A percentile compares a stretch with the other conserved stretches of the same genome.
These are phyloP conservation scores for Xiphophorus birchmanni DNA, from an alignment of 2,797 vertebrate genomes.

Conservation along the genomic window DNA sequence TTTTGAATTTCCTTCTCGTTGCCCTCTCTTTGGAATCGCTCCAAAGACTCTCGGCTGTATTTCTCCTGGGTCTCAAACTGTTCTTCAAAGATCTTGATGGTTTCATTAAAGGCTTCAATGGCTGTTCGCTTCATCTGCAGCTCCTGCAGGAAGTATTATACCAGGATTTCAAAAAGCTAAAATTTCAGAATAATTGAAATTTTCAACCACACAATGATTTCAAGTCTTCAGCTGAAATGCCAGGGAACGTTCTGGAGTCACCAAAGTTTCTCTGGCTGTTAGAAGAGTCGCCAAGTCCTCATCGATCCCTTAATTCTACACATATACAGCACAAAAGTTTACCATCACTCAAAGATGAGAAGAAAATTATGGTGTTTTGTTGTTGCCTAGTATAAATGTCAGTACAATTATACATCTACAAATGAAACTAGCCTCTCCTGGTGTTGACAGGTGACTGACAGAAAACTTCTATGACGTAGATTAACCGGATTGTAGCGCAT, in stretches of 20 bases:
- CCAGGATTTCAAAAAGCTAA: background rate
- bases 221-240: background rate
- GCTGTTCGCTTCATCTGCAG: conserved; percentile 95
- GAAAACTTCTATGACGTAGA: background rate
- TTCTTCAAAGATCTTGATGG: conserved; percentile 96
- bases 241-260: background rate
- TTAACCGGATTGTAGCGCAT: background rate
- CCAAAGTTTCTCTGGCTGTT: background rate
- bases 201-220: background rate
- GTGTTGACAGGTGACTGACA: background rate
- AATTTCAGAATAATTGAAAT: background rate
- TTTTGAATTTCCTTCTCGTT: conserved; percentile 94
- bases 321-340: background rate
- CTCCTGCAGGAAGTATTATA: conserved; percentile 75
- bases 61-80: conserved; percentile 93
- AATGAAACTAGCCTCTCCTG: background rate
- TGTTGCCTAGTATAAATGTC: background rate
- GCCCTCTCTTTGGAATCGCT: conserved; percentile 89
- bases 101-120: conserved; percentile 93
- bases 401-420: background rate
- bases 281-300: background rate
- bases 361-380: background rate
- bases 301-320: background rate
- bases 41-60: conserved; percentile 91
- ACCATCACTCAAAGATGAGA: background rate